Conservation (phyloP, 2,888 invertebrate genomes). For the Drosophila anomelani region DNA sequence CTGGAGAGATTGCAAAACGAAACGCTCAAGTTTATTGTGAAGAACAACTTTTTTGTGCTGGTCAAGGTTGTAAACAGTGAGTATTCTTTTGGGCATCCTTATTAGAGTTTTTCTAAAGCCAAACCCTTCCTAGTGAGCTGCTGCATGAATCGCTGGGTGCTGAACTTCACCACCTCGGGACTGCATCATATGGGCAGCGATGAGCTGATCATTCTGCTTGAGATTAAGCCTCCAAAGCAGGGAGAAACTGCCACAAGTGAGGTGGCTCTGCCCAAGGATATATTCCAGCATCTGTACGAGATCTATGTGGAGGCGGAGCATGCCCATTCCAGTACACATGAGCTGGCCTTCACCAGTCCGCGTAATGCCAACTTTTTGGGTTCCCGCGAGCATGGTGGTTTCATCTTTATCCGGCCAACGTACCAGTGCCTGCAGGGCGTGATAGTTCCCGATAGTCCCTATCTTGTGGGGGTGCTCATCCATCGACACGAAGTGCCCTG, state of each 20-base stretch:
- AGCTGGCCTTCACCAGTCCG: slow-evolving; percentile 89
- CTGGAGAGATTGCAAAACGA: slow-evolving; percentile 87
- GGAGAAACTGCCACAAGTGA: slow-evolving; percentile 25
- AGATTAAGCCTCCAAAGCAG: slow-evolving; percentile 87
- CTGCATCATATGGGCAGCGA: slow-evolving; percentile 93
- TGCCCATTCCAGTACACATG: slow-evolving; percentile 88
- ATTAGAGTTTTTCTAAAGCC: accelerated
- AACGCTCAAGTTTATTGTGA: slow-evolving; percentile 90
- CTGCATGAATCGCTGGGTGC: slow-evolving; percentile 89
- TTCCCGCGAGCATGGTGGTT: slow-evolving; percentile 91
- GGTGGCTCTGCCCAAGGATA: slow-evolving; percentile 87
- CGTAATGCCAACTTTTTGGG: slow-evolving; percentile 86
- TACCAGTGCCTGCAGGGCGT: slow-evolving; percentile 93
- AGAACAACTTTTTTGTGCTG: slow-evolving; percentile 90
- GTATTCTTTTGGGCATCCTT: slow-evolving; percentile 78
- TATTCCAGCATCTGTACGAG: slow-evolving; percentile 90
- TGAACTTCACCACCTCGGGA: slow-evolving; percentile 92
- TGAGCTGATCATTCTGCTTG: slow-evolving; percentile 91
- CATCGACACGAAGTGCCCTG: slow-evolving; percentile 87
- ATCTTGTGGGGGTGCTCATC: slow-evolving; percentile 91
- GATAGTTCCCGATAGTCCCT: slow-evolving; percentile 90
- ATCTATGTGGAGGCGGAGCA: slow-evolving; percentile 88
- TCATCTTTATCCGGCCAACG: slow-evolving; percentile 92
- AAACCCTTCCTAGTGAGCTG: slow-evolving; percentile 87
- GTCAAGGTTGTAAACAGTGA: slow-evolving; percentile 91